phyloP scores from a whole-genome alignment of 2,113 vertebrate genomes.

The Amblyornis subalaris region DNA sequence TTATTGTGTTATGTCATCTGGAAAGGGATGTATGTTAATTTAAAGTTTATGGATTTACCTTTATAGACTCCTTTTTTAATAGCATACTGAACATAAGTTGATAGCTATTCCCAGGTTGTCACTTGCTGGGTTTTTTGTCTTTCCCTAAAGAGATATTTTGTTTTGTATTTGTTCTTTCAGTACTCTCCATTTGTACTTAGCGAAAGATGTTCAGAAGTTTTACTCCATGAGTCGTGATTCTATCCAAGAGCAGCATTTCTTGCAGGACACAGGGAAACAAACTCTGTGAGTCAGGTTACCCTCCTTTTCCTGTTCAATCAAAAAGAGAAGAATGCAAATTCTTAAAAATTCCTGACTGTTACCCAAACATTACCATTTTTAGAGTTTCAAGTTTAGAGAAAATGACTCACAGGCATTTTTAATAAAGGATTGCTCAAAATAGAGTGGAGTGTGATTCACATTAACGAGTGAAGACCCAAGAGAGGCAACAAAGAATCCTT shows the following conservation, averaged over 20 bases:
- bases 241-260: not conserved
- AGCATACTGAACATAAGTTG: not conserved
- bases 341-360: conserved; percentile 6
- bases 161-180: not conserved
- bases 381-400: conserved; percentile 29
- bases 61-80: not conserved
- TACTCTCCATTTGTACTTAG: not conserved
- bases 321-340: conserved; percentile 8
- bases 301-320: not conserved
- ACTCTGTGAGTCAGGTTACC: not conserved
- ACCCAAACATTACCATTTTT: conserved; percentile 29
- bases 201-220: not conserved
- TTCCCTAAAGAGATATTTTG: not conserved
- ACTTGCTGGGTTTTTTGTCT: not conserved
- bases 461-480: not conserved
- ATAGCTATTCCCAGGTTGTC: not conserved
- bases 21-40: not conserved
- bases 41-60: not conserved
- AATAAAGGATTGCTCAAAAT: conserved; percentile 30
- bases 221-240: not conserved
- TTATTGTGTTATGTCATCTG: not conserved
- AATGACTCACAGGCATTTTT: conserved; percentile 38
- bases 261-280: not conserved
- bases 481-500: not conserved
- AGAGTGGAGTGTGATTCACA: conserved; percentile 6